Base-by-base conservation (phyloP, 2,113 vertebrate species). In the Mirza zaza region DNA sequence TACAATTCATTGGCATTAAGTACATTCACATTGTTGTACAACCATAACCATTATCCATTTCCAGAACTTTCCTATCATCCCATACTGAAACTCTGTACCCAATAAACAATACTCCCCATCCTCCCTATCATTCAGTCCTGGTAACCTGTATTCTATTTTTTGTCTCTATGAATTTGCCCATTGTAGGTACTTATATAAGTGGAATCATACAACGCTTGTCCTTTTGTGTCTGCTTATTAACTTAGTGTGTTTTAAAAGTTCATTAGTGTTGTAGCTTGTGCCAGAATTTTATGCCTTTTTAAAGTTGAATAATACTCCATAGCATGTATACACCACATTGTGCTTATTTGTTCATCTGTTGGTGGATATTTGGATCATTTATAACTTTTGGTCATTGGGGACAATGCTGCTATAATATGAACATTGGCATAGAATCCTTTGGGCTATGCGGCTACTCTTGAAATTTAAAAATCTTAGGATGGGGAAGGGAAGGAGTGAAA, bases 221-320 rank as follows among this genome's bases (percentile, higher is more conserved):
- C 8, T 86, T 94, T 86, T n/a, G 20, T 59, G 27, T 75, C 45
- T 75, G 48, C 29, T 90, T 91, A 39, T 61, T 93, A 36, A 90
- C 5, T 52, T 87, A 45, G 52, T 75, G 48, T 79, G 32, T 83
- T 83, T n/a, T 92, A 77, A 79, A 73, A 13, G 3, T 79, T 79
- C 27, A 71, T 59, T 61, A 27, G 79, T 70, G 2, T 79, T 48
- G 77, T 48, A 83, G 32, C 68, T 48, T 36, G 8, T 29, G 39
- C 87, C 61, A 84, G 25, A 79, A 61, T 75, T 67, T 93, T 80
- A 18, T 73, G 71, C 29, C 14, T 83, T 67, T 94, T 71, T 21
- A 83, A 55, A 61, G 36, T 6, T 81, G 34, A 70, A 57, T 67
- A 52, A 77, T 70, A 45, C 83, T 91, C 5, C 17, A 81, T 61